Percentiles rank a stretch among this genome's conserved stretches.
phyloP scores from a whole-genome alignment of 2,888 invertebrate species.

The Gibbula magus region DNA sequence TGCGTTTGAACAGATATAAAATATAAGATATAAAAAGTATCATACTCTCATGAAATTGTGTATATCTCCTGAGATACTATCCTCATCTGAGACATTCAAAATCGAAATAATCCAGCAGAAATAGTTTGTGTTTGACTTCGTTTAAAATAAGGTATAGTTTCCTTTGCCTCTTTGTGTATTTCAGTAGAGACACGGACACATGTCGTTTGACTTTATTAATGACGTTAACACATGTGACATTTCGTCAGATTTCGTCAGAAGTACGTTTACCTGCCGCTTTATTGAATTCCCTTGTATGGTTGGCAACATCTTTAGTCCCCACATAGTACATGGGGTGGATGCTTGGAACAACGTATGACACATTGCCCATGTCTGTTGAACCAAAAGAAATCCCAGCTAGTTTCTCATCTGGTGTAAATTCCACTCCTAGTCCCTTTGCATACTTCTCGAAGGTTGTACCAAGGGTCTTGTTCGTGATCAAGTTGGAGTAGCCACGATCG shows the following conservation, averaged over 20 bases:
- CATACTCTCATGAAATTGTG: too few species aligned
- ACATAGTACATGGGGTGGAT: constrained; percentile 68
- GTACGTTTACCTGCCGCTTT: constrained; percentile 56
- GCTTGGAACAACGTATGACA: constrained; percentile 70
- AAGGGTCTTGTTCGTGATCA: constrained; percentile 66
- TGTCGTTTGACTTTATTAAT: too few species aligned
- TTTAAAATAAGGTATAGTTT: too few species aligned
- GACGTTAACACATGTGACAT: neutral
- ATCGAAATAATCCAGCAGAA: too few species aligned
- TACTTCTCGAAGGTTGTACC: constrained; percentile 62
- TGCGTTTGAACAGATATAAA: too few species aligned
- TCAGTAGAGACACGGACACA: too few species aligned
- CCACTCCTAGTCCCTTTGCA: constrained; percentile 57
- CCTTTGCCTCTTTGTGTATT: too few species aligned
- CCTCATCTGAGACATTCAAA: too few species aligned
- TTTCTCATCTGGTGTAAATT: constrained; percentile 48
- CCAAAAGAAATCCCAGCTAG: neutral
- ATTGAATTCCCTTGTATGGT: constrained; percentile 67
- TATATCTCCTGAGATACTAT: too few species aligned
- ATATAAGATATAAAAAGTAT: too few species aligned
- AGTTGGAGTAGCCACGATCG: constrained; percentile 57
- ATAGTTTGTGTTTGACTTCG: too few species aligned
- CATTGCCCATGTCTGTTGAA: constrained; percentile 74
- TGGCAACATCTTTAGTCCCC: constrained; percentile 57
- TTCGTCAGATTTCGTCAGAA: too few species aligned